Conservation (phyloP, 2,888 invertebrate species). For the Cephus spinipes region DNA sequence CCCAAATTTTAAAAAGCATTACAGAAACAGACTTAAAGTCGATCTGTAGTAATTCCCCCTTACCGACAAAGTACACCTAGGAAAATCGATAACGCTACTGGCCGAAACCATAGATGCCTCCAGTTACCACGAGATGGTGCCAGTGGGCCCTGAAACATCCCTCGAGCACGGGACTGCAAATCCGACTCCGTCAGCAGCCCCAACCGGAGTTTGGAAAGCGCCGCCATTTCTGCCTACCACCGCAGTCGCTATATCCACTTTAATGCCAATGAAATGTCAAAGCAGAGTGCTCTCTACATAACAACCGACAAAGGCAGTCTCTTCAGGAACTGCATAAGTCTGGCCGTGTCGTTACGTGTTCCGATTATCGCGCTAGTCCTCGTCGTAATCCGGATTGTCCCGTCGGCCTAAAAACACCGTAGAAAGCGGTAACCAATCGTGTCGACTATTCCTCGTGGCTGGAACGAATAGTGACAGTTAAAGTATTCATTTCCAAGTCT, state of each 20-base stretch:
- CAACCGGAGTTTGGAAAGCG: slow-evolving; percentile 50
- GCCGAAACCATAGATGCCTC: neutral
- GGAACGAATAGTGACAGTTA: neutral
- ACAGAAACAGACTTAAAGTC: neutral
- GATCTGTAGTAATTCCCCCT: neutral
- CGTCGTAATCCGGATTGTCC: neutral
- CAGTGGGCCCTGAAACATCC: slow-evolving; percentile 35
- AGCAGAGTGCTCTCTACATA: slow-evolving; percentile 32
- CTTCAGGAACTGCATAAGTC: slow-evolving; percentile 4
- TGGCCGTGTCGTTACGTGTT: neutral
- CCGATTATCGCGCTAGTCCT: neutral
- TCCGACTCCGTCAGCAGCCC: slow-evolving; percentile 45
- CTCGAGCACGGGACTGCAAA: slow-evolving; percentile 30
- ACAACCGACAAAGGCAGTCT: slow-evolving; percentile 7
- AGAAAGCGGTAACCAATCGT: neutral
- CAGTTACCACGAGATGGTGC: slow-evolving; percentile 39
- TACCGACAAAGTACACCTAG: neutral
- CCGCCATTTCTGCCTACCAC: slow-evolving; percentile 62
- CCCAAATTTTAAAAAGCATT: neutral
- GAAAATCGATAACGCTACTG: neutral
- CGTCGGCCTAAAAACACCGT: neutral
- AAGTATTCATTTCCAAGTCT: neutral
- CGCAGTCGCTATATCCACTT: slow-evolving; percentile 45
- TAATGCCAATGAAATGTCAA: slow-evolving; percentile 60
- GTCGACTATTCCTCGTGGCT: neutral